A percentile compares a stretch with the other conserved stretches of the same genome.
Conservation (phyloP, 2,797 vertebrate species). For the Lacerta viridis region DNA sequence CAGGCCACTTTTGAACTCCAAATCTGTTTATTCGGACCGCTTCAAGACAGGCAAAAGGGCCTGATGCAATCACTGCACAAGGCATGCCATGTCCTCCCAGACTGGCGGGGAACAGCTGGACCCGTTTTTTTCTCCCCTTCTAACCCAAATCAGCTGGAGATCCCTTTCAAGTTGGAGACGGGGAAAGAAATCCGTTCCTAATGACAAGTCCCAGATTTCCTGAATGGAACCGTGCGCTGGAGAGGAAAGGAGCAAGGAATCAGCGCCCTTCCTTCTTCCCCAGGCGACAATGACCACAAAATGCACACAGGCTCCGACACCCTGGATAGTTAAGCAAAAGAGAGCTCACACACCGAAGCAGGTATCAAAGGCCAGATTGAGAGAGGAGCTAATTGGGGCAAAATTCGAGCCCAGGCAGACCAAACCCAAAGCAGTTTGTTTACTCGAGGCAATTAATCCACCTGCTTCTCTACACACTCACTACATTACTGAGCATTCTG, state of each 20-base stretch:
- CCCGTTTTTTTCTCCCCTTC: not conserved
- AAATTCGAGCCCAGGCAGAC: not conserved
- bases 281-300: not conserved
- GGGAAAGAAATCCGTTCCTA: not conserved
- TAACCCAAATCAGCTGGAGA: conserved; percentile 13
- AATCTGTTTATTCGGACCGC: not conserved
- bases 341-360: not conserved
- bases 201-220: conserved; percentile 13
- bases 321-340: not conserved
- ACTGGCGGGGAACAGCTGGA: not conserved
- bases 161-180: not conserved
- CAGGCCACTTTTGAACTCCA: not conserved
- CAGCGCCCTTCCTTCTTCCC: not conserved
- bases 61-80: conserved; percentile 5
- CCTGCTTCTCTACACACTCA: not conserved
- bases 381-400: no score
- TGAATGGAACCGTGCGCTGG: not conserved
- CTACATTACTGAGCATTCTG: not conserved
- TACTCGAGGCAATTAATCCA: not conserved
- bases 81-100: not conserved
- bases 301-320: not conserved
- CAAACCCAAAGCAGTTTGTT: not conserved
- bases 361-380: not conserved
- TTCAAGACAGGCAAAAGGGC: no score
- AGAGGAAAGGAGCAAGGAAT: not conserved